A percentile compares a stretch with the other conserved stretches of the same genome.
These are phyloP conservation scores for Catostylus mosaicus DNA, from an alignment of 30 jellyfish, hydroid and myxozoan genomes.

Conservation along the genomic window DNA sequence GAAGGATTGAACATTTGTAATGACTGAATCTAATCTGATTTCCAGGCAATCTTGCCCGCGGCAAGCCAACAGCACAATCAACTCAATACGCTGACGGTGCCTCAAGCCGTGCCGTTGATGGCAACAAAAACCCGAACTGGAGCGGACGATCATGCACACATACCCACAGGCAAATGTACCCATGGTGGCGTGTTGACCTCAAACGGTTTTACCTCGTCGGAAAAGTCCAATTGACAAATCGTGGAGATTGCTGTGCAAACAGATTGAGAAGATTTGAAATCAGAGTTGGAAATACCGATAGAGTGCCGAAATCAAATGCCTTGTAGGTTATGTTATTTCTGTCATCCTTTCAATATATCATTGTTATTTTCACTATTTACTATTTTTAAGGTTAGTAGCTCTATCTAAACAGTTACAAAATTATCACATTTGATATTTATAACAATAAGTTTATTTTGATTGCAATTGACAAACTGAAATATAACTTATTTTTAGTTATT, in stretches of 20 bases:
- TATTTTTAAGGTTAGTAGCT: no score
- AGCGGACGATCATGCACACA: constrained; percentile 56
- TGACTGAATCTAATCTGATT: neutral
- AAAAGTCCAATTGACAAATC: constrained; percentile 52
- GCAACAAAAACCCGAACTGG: constrained; percentile 63
- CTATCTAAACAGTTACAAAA: no score
- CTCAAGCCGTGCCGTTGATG: constrained; percentile 61
- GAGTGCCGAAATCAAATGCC: constrained; percentile 53
- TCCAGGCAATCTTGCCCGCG: constrained; percentile 56
- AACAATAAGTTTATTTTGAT: no score
- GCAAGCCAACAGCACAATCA: constrained; percentile 66
- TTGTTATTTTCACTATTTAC: no score
- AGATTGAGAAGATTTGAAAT: constrained; percentile 64
- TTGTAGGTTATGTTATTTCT: constrained; percentile 8
- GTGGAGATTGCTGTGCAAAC: constrained; percentile 70
- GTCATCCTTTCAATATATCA: neutral
- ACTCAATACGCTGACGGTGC: constrained; percentile 53
- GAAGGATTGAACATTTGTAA: no score
- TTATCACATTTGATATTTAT: no score
- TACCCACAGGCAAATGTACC: constrained; percentile 62
- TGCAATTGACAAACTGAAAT: no score
- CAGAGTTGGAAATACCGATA: constrained; percentile 65
- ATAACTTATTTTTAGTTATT: no score
- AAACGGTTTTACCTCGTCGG: constrained; percentile 60
- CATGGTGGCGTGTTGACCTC: constrained; percentile 76